Percentiles rank a stretch among this genome's conserved stretches.
phyloP scores from a whole-genome alignment of 2,113 vertebrate genomes.

The Lota lota region DNA sequence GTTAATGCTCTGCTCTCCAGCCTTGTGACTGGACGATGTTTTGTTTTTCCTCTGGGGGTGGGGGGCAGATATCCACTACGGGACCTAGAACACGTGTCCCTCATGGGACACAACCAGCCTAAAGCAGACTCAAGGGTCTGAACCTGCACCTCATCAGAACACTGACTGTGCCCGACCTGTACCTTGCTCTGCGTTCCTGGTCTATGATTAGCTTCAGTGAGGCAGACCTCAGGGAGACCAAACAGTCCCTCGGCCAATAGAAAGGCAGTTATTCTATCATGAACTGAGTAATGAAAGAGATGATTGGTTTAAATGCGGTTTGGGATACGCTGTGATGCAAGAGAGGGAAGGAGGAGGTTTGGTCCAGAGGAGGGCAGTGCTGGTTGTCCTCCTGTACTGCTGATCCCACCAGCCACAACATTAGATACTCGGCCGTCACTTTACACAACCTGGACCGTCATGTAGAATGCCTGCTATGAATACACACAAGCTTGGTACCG shows the following conservation, averaged over 20 bases:
- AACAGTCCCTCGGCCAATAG: slow-evolving; percentile 28
- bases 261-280: slow-evolving; percentile 11
- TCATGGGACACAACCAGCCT: slow-evolving; percentile 29
- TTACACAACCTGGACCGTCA: slow-evolving; percentile 59
- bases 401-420: not conserved
- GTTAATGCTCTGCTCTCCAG: no score
- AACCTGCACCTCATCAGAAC: slow-evolving; percentile 32
- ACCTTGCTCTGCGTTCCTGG: slow-evolving; percentile 30
- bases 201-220: slow-evolving; percentile 14
- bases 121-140: slow-evolving; percentile 15
- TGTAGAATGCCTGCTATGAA: slow-evolving; percentile 58
- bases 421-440: slow-evolving; percentile 34
- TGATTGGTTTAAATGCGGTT: not conserved
- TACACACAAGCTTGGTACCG: slow-evolving; percentile 45
- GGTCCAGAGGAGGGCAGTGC: not conserved
- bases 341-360: not conserved
- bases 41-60: not conserved
- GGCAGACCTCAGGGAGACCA: slow-evolving; percentile 50
- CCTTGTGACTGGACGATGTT: no score
- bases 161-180: slow-evolving; percentile 42
- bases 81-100: slow-evolving; percentile 14
- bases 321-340: not conserved
- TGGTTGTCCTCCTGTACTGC: not conserved
- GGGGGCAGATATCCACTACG: not conserved
- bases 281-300: slow-evolving; percentile 1